Evolutionary conservation across 2,113 vertebrate species (phyloP).

Genomic region (Andinoacara biseriatus): DNA sequence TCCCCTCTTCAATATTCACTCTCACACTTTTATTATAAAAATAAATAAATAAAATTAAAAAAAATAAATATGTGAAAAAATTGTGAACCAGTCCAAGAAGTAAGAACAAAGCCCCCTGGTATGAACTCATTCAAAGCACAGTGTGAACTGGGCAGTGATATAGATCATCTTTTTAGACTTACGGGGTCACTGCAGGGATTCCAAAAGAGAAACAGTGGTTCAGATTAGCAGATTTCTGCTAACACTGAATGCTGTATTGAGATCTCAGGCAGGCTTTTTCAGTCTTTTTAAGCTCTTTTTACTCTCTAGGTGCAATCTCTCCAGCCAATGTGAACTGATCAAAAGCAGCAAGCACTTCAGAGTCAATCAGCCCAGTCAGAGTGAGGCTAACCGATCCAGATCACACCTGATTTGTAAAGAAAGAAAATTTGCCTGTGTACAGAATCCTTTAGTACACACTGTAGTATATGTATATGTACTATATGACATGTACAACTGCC

Average conservation of each 20-base stretch:
- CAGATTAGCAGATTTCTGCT: slow-evolving; percentile 21
- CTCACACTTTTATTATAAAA: not conserved
- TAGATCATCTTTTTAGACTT: slow-evolving; percentile 23
- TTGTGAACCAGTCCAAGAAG: not conserved
- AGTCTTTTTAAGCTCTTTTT: not conserved
- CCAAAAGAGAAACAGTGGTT: slow-evolving; percentile 9
- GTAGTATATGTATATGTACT: too few relatives aligned
- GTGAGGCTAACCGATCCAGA: not conserved
- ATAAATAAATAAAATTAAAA: not conserved
- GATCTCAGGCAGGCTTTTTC: not conserved
- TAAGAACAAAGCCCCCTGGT: slow-evolving; percentile 27
- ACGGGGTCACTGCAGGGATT: slow-evolving; percentile 19
- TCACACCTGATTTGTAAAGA: not conserved
- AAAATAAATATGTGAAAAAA: not conserved
- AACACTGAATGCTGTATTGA: not conserved
- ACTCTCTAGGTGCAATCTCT: not conserved
- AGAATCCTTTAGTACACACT: not conserved
- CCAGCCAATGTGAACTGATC: not conserved
- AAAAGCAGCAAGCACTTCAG: not conserved
- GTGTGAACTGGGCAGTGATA: slow-evolving; percentile 22
- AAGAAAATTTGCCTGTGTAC: not conserved
- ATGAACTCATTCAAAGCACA: slow-evolving; percentile 40
- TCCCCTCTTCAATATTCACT: not conserved
- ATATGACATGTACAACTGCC: not conserved
- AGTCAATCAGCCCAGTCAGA: not conserved